These are phyloP conservation scores for Pseudomyrmex gracilis DNA, from an alignment of 1,140 invertebrate species.

Conservation along the genomic window DNA sequence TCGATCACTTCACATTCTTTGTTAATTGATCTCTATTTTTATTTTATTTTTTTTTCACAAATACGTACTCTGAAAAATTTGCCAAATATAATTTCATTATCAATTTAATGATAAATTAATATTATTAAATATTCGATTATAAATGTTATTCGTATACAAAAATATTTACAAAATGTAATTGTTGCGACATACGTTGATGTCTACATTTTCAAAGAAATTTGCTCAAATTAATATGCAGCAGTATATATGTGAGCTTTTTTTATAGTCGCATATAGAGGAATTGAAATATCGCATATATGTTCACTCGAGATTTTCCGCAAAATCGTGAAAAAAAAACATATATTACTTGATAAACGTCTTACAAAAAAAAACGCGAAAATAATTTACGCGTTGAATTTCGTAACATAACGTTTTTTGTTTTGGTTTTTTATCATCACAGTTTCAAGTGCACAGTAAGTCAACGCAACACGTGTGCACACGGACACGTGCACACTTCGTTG, in stretches of 20 bases:
- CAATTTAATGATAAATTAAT: background rate
- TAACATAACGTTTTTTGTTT: background rate
- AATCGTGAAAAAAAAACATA: background rate
- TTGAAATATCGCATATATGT: too few relatives aligned
- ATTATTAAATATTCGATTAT: background rate
- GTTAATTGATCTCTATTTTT: constrained; percentile 17
- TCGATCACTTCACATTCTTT: constrained; percentile 2
- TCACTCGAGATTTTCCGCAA: background rate
- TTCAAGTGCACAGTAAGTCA: too few relatives aligned
- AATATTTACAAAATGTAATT: too few relatives aligned
- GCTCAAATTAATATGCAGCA: too few relatives aligned
- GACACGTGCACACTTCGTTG: background rate
- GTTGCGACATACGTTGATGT: too few relatives aligned
- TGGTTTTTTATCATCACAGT: too few relatives aligned
- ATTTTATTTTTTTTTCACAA: background rate
- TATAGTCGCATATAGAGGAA: too few relatives aligned
- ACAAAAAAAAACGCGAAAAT: background rate
- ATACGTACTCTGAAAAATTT: background rate
- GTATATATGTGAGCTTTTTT: too few relatives aligned
- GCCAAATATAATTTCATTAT: background rate
- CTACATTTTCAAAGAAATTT: too few relatives aligned
- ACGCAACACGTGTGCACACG: background rate
- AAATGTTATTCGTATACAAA: background rate
- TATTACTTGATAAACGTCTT: background rate
- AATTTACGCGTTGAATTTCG: background rate